Conservation (phyloP, 92 coral and sea anemone genomes). For the Phenganax subtilis region DNA sequence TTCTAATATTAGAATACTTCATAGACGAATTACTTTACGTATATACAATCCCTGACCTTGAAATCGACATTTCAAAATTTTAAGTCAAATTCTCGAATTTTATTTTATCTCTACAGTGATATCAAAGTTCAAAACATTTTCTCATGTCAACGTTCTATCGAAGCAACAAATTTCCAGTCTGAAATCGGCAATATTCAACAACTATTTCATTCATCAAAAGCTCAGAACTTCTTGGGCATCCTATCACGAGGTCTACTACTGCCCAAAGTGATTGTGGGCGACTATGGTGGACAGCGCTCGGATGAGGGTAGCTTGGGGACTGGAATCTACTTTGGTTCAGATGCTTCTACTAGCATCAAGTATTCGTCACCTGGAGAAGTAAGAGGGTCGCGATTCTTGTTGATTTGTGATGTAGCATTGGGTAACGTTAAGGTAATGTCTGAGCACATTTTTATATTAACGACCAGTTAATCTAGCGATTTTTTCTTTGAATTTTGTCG, state of each 20-base stretch:
- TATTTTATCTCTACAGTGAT: conserved; percentile 4
- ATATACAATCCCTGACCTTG: not conserved
- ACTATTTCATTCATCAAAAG: conserved; percentile 87
- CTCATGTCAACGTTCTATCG: conserved; percentile 77
- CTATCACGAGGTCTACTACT: conserved; percentile 71
- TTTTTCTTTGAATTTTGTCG: no score
- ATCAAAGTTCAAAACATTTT: conserved; percentile 70
- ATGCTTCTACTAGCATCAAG: conserved; percentile 81
- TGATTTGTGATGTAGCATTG: conserved; percentile 80
- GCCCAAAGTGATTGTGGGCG: conserved; percentile 88
- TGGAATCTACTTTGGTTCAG: conserved; percentile 82
- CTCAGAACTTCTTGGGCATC: conserved; percentile 23
- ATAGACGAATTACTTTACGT: no score
- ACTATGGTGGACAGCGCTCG: conserved; percentile 85
- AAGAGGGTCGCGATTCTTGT: conserved; percentile 75
- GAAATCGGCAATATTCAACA: conserved; percentile 63
- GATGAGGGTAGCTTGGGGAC: conserved; percentile 90
- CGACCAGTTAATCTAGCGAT: no score
- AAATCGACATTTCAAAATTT: not conserved
- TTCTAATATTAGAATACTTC: no score
- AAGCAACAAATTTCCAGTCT: conserved; percentile 59
- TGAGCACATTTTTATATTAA: not conserved
- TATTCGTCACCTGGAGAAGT: conserved; percentile 72
- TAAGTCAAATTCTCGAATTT: conserved; percentile 29
- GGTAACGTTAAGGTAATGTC: conserved; percentile 69